phyloP scores from a whole-genome alignment of 2,797 vertebrate species.

The Ispidina lecontei region DNA sequence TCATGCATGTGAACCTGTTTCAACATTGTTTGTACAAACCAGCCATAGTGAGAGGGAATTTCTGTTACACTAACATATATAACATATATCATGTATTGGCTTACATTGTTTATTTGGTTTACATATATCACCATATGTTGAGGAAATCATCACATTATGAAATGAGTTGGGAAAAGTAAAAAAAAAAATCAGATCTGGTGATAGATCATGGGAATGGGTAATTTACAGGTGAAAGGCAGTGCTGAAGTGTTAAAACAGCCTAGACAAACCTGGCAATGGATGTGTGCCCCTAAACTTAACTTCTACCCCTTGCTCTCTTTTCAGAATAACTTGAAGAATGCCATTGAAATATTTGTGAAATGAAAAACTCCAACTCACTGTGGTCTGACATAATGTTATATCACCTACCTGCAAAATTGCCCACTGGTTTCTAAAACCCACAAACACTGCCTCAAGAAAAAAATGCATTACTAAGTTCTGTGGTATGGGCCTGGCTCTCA shows the following conservation, averaged over 20 bases:
- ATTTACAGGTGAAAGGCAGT: background rate
- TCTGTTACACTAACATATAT: background rate
- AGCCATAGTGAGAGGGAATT: background rate
- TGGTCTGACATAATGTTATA: background rate
- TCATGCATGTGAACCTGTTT: background rate
- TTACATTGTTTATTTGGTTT: background rate
- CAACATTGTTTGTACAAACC: background rate
- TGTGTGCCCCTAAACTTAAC: background rate
- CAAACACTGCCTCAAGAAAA: background rate
- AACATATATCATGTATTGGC: background rate
- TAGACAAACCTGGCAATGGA: background rate
- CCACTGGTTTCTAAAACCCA: background rate
- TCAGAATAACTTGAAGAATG: slow-evolving; percentile 35
- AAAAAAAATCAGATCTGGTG: background rate
- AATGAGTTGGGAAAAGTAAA: background rate
- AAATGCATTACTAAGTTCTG: background rate
- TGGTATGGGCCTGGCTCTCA: background rate
- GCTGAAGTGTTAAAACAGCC: background rate
- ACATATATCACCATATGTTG: background rate
- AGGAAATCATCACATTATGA: background rate
- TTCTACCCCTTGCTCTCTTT: background rate
- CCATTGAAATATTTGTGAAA: background rate
- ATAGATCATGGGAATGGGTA: background rate
- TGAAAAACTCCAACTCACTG: slow-evolving; percentile 17
- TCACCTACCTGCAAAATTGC: background rate